These are phyloP conservation scores for Drosophila algonquin DNA, from an alignment of 2,888 invertebrate genomes.

Conservation along the genomic window DNA sequence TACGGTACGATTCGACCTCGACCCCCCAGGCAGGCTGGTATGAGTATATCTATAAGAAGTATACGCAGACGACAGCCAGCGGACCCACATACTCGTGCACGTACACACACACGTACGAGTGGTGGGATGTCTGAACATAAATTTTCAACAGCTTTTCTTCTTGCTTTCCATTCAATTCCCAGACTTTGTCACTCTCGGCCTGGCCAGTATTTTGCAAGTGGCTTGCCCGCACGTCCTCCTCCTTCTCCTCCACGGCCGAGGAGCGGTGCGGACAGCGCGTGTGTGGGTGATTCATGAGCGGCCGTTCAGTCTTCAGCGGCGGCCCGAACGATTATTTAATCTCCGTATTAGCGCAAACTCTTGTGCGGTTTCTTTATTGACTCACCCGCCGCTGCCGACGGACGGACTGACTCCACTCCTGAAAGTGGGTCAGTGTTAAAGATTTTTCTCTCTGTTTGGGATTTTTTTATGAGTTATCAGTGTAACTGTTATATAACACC, in stretches of 20 bases:
- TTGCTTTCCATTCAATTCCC: slow-evolving; percentile 29
- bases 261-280: slow-evolving; percentile 4
- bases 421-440: slow-evolving; percentile 77
- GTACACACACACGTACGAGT: not conserved
- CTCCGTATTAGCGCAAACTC: slow-evolving; percentile 70
- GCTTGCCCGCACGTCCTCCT: slow-evolving; percentile 14
- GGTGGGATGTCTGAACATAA: slow-evolving; percentile 8
- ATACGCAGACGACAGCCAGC: not conserved
- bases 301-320: slow-evolving; percentile 31
- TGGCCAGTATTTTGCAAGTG: slow-evolving; percentile 16
- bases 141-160: slow-evolving; percentile 17
- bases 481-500: slow-evolving; percentile 65
- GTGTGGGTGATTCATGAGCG: slow-evolving; percentile 47
- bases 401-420: slow-evolving; percentile 7
- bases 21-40: slow-evolving; percentile 62
- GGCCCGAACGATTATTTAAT: slow-evolving; percentile 67
- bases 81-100: too few relatives aligned
- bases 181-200: slow-evolving; percentile 27
- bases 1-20: slow-evolving; percentile 72
- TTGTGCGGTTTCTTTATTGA: slow-evolving; percentile 74
- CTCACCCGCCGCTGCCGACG: slow-evolving; percentile 45
- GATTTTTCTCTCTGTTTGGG: slow-evolving; percentile 54
- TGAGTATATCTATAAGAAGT: slow-evolving; percentile 26
- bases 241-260: slow-evolving; percentile 9
- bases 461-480: slow-evolving; percentile 70